Conservation (phyloP, 2,888 invertebrate genomes). For the Hipparchia semele region DNA sequence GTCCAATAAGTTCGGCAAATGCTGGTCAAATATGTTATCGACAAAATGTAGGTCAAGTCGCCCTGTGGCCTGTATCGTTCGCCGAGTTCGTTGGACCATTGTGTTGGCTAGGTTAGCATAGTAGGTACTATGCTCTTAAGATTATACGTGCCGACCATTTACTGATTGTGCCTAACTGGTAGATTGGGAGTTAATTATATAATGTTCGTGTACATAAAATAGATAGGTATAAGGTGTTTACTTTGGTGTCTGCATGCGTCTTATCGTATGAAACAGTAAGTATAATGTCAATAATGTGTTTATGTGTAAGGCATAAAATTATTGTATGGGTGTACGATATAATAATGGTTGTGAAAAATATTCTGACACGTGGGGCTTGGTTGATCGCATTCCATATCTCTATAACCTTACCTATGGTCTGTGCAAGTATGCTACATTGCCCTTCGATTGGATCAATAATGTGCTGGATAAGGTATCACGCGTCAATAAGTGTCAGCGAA, state of each 20-base stretch:
- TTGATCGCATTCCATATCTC: constrained; percentile 22
- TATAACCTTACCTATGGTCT: neutral
- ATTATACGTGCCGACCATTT: constrained; percentile 28
- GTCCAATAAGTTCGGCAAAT: neutral
- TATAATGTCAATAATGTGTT: neutral
- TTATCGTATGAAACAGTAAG: constrained; percentile 21
- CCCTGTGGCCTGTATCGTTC: neutral
- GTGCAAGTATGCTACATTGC: too few relatives aligned
- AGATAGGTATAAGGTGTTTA: constrained; percentile 31
- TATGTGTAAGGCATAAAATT: constrained; percentile 26
- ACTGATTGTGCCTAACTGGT: constrained; percentile 37
- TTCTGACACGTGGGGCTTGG: constrained; percentile 17
- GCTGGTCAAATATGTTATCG: neutral
- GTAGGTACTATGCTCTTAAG: neutral
- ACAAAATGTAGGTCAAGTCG: neutral
- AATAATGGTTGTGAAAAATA: constrained; percentile 37
- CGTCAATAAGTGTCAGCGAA: too few relatives aligned
- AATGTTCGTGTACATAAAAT: constrained; percentile 28
- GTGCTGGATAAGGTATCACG: too few relatives aligned
- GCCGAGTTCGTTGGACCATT: neutral
- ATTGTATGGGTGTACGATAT: constrained; percentile 30
- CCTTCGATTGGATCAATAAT: too few relatives aligned
- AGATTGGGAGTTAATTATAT: constrained; percentile 20
- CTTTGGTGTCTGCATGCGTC: constrained; percentile 32
- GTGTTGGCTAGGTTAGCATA: neutral